Conservation (phyloP, 2,888 invertebrate genomes). For the Pristionchus mayeri region DNA sequence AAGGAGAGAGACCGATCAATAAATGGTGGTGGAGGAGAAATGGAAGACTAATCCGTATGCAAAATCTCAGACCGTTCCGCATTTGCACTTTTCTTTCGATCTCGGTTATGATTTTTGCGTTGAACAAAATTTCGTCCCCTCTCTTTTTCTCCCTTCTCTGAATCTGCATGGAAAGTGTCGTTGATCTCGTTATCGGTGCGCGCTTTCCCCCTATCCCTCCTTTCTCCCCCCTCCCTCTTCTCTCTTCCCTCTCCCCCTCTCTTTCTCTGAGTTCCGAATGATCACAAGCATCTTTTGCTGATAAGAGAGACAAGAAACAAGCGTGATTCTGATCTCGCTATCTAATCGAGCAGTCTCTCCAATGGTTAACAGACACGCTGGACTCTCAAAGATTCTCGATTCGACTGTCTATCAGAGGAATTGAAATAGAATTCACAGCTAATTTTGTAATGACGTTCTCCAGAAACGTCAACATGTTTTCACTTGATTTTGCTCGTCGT, state of each 20-base stretch:
- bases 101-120: no score
- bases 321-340: conserved; percentile 23
- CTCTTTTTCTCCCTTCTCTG: background rate
- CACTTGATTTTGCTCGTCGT: no score
- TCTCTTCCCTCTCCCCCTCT: background rate
- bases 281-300: background rate
- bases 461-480: background rate
- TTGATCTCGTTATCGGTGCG: conserved; percentile 7
- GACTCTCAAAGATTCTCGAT: background rate
- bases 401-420: no score
- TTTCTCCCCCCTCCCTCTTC: background rate
- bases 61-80: background rate
- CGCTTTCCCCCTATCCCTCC: background rate
- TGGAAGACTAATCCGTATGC: background rate
- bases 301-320: conserved; percentile 12
- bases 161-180: background rate
- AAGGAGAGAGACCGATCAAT: background rate
- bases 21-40: background rate
- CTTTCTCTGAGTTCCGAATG: background rate
- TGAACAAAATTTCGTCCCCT: background rate
- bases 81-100: background rate
- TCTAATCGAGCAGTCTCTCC: background rate
- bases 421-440: no score
- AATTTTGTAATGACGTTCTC: background rate
- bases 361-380: background rate